phyloP scores from a whole-genome alignment of 2,888 invertebrate species.

The Aphodius sticticus region DNA sequence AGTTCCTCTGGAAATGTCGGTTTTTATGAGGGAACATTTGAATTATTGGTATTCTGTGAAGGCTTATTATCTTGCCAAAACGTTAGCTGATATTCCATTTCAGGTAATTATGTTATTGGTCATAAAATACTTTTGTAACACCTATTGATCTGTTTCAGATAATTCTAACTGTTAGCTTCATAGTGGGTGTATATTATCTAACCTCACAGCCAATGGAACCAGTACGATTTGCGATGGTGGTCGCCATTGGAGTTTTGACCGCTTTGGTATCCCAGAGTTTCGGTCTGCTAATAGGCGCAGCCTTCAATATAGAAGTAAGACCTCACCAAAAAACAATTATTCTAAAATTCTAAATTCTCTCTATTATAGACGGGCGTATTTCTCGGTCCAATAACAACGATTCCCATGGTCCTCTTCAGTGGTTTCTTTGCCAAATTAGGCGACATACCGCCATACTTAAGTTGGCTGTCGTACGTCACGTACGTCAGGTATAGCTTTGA shows the following conservation, averaged over 20 bases:
- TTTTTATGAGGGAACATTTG: slow-evolving; percentile 92
- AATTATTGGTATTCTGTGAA: slow-evolving; percentile 98
- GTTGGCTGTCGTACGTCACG: slow-evolving; percentile 89
- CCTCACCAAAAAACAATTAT: background rate
- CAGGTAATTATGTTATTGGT: slow-evolving; percentile 68
- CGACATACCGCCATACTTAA: slow-evolving; percentile 87
- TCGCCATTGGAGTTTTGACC: slow-evolving; percentile 79
- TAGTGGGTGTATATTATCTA: slow-evolving; percentile 93
- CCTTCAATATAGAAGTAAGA: slow-evolving; percentile 81
- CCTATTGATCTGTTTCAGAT: slow-evolving; percentile 67
- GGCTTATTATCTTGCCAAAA: slow-evolving; percentile 96
- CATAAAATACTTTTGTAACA: background rate
- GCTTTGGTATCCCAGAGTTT: slow-evolving; percentile 92
- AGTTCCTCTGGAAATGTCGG: slow-evolving; percentile 97
- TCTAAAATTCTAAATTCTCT: slow-evolving; percentile 7
- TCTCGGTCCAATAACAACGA: slow-evolving; percentile 87
- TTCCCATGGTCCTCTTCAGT: slow-evolving; percentile 91
- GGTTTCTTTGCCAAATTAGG: slow-evolving; percentile 95
- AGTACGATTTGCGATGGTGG: slow-evolving; percentile 82
- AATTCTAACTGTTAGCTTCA: slow-evolving; percentile 84
- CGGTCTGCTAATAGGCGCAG: slow-evolving; percentile 92
- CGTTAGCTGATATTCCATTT: slow-evolving; percentile 95
- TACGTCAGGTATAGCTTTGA: slow-evolving; percentile 94
- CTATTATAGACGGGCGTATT: slow-evolving; percentile 69
- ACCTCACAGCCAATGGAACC: slow-evolving; percentile 94